phyloP scores from a whole-genome alignment of 1,140 invertebrate species.

The Drosophila ficusphila region DNA sequence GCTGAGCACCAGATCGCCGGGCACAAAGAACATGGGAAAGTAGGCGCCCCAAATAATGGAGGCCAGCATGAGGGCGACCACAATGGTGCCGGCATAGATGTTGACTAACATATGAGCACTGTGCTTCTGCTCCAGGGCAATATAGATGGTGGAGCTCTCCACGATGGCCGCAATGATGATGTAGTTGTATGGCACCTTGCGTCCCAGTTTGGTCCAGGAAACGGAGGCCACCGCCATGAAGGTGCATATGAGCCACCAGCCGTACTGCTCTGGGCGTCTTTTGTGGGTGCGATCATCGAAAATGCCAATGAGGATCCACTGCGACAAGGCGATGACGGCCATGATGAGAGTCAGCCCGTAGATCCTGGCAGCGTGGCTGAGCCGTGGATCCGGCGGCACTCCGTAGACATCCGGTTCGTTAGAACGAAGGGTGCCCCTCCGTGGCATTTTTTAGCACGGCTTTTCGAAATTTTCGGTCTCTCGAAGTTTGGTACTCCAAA shows the following conservation, averaged over 20 bases:
- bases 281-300: not conserved
- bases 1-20: slow-evolving; percentile 63
- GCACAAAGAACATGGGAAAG: slow-evolving; percentile 62
- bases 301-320: slow-evolving; percentile 37
- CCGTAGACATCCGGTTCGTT: slow-evolving; percentile 34
- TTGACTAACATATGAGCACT: slow-evolving; percentile 35
- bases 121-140: slow-evolving; percentile 53
- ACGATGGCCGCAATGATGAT: slow-evolving; percentile 34
- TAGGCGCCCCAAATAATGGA: slow-evolving; percentile 62
- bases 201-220: slow-evolving; percentile 49
- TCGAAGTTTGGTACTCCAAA: too few relatives aligned
- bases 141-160: slow-evolving; percentile 57
- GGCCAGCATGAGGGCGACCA: slow-evolving; percentile 26
- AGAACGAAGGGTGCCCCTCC: not conserved
- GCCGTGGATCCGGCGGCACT: not conserved
- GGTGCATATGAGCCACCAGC: slow-evolving; percentile 50
- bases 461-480: too few relatives aligned
- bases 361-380: slow-evolving; percentile 41
- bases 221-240: slow-evolving; percentile 49
- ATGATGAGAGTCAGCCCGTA: slow-evolving; percentile 32
- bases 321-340: slow-evolving; percentile 22
- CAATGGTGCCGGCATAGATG: slow-evolving; percentile 48
- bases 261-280: slow-evolving; percentile 23
- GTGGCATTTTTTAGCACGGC: too few relatives aligned
- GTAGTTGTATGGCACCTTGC: slow-evolving; percentile 50